phyloP scores from a whole-genome alignment of 53 echinoderm and acorn worm species.

The Echinometra lucunter region DNA sequence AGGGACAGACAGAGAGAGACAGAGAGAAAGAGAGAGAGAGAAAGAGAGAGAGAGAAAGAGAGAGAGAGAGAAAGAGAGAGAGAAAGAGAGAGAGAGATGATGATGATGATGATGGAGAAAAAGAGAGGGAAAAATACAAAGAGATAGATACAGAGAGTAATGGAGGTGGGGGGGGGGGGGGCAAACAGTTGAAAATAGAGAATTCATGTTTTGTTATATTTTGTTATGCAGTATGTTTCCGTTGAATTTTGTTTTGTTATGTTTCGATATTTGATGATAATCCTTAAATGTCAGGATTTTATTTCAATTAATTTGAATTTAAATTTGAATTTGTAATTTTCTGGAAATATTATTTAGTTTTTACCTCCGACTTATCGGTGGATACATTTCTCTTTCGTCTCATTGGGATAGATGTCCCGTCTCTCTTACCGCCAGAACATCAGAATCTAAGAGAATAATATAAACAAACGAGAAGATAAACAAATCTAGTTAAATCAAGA shows the following conservation, averaged over 20 bases:
- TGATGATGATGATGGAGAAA: neutral
- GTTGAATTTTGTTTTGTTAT: too few relatives aligned
- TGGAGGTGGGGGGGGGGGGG: neutral
- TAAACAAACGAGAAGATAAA: neutral
- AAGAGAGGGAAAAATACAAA: neutral
- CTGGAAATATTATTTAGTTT: neutral
- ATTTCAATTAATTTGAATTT: too few relatives aligned
- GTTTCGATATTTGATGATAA: too few relatives aligned
- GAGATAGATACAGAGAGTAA: neutral
- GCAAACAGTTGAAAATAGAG: too few relatives aligned
- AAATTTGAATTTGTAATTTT: too few relatives aligned
- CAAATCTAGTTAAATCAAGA: too few relatives aligned
- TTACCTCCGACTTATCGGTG: slow-evolving; percentile 72
- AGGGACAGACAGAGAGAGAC: neutral
- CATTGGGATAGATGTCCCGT: slow-evolving; percentile 61
- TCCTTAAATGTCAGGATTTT: too few relatives aligned
- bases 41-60: neutral
- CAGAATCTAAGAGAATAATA: slow-evolving; percentile 56
- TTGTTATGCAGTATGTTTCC: too few relatives aligned
- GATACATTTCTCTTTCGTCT: slow-evolving; percentile 64
- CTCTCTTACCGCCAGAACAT: slow-evolving; percentile 59
- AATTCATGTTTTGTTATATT: too few relatives aligned
- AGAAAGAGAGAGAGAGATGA: neutral
- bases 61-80: neutral
- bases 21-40: neutral